Evolutionary conservation across 2,113 vertebrate genomes (phyloP).

Genomic region (Orycteropus afer): DNA sequence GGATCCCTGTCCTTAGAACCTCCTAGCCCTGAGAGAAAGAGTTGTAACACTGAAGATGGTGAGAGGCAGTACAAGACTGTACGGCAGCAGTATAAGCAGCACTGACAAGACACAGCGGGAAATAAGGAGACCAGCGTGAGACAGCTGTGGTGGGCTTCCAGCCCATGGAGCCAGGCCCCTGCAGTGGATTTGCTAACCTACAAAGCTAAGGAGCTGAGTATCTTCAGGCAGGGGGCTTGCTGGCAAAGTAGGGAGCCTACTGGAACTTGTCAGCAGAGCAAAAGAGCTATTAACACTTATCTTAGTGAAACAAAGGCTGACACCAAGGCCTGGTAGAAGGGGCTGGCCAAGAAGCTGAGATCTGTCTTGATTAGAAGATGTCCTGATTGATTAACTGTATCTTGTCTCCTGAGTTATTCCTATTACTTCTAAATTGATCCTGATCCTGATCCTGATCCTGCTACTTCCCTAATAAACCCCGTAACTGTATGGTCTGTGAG

Average conservation of each 20-base stretch:
- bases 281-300: neutral
- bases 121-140: neutral
- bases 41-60: neutral
- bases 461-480: neutral
- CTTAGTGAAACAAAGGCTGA: neutral
- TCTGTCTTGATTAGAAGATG: neutral
- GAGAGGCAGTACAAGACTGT: neutral
- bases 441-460: neutral
- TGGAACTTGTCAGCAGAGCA: neutral
- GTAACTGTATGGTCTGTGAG: neutral
- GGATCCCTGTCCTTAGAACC: neutral
- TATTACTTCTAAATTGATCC: neutral
- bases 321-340: neutral
- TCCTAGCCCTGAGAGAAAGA: neutral
- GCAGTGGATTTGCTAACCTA: neutral
- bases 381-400: neutral
- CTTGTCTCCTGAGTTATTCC: neutral
- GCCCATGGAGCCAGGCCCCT: neutral
- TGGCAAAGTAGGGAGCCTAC: neutral
- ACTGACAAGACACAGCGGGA: neutral
- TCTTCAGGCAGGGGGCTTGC: neutral
- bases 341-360: neutral
- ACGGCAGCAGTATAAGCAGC: neutral
- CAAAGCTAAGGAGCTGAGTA: neutral
- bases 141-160: neutral